phyloP scores from a whole-genome alignment of 2,797 vertebrate genomes.

The Sebastes goodei region DNA sequence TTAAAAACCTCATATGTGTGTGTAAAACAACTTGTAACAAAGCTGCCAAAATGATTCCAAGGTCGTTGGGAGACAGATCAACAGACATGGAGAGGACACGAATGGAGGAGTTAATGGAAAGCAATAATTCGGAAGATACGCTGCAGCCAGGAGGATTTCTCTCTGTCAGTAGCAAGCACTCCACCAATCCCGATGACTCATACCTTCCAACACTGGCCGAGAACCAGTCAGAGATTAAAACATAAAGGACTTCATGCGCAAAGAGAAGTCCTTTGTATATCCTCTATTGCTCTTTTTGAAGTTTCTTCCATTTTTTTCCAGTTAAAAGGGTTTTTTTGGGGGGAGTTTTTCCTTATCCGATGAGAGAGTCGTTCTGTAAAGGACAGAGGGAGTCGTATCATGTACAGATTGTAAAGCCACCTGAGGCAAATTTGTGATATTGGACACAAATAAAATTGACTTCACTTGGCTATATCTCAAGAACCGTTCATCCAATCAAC shows the following conservation, averaged over 20 bases:
- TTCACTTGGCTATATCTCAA: too few species aligned
- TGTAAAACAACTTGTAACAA: neutral
- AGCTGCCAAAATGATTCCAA: neutral
- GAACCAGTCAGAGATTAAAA: conserved; percentile 43
- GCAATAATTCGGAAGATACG: neutral
- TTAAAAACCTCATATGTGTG: neutral
- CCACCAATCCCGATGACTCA: conserved; percentile 58
- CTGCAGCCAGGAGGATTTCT: neutral
- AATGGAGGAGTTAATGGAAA: conserved; percentile 10
- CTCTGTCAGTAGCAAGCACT: conserved; percentile 4
- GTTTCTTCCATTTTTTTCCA: too few species aligned
- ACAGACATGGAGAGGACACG: neutral
- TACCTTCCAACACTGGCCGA: conserved; percentile 49
- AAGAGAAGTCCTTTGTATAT: neutral
- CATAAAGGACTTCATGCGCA: conserved; percentile 19
- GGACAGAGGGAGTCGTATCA: too few species aligned
- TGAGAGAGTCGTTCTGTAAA: too few species aligned
- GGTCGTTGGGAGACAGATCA: neutral
- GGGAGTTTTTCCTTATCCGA: too few species aligned
- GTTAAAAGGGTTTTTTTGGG: too few species aligned
- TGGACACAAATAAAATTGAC: too few species aligned
- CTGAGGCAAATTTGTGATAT: too few species aligned
- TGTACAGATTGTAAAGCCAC: too few species aligned
- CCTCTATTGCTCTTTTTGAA: too few species aligned
- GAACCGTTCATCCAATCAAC: too few species aligned